Percentiles rank a stretch among this genome's conserved stretches.
These are phyloP conservation scores for Tachina fera DNA, from an alignment of 2,888 invertebrate species.

Conservation along the genomic window DNA sequence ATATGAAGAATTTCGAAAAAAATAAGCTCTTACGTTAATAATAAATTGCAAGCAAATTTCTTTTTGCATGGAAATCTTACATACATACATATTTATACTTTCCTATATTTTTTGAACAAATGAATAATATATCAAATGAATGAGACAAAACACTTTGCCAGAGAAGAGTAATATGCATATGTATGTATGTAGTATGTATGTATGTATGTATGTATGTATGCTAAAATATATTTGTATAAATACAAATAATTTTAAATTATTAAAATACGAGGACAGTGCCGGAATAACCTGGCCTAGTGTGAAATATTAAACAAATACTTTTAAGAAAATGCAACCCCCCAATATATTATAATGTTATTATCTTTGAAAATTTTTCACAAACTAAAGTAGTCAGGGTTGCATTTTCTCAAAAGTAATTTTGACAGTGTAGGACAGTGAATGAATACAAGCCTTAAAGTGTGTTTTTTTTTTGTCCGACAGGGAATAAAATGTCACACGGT, in stretches of 20 bases:
- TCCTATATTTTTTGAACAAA: conserved; percentile 35
- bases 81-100: not conserved
- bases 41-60: conserved; percentile 24
- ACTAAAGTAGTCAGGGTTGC: too few relatives aligned
- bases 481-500: too few relatives aligned
- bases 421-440: too few relatives aligned
- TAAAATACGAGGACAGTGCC: not conserved
- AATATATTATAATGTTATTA: too few relatives aligned
- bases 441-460: too few relatives aligned
- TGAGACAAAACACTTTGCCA: conserved; percentile 54
- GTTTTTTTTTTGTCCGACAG: too few relatives aligned
- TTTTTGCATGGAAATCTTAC: conserved; percentile 63
- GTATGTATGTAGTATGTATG: too few relatives aligned
- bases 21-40: conserved; percentile 15
- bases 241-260: not conserved
- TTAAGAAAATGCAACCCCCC: not conserved
- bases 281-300: not conserved
- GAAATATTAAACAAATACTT: not conserved
- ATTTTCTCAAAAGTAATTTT: too few relatives aligned
- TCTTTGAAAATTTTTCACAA: too few relatives aligned
- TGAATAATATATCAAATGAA: conserved; percentile 35
- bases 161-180: conserved; percentile 3
- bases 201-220: not conserved
- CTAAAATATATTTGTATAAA: not conserved
- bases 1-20: not conserved